These are phyloP conservation scores for Lophotis ruficrista DNA, from an alignment of 2,113 vertebrate species.

Conservation along the genomic window DNA sequence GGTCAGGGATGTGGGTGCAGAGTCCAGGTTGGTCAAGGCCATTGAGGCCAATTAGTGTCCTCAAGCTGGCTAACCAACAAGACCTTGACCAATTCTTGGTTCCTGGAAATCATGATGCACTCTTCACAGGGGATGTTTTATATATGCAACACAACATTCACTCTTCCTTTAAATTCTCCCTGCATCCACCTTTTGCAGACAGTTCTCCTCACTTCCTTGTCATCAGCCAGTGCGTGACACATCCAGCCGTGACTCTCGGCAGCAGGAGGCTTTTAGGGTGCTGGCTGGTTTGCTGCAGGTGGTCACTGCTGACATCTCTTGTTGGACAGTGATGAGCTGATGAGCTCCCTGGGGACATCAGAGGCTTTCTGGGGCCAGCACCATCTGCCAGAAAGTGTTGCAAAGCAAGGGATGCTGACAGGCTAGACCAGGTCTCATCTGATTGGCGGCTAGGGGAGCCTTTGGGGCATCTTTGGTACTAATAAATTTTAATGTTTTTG, in stretches of 20 bases:
- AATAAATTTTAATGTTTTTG: not conserved
- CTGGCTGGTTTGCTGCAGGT: not conserved
- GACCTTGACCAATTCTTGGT: not conserved
- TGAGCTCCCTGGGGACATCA: not conserved
- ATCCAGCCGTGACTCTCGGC: not conserved
- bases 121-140: not conserved
- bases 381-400: not conserved
- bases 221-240: not conserved
- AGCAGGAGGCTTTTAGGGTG: not conserved
- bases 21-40: not conserved
- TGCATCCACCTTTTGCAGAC: not conserved
- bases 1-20: no score
- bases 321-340: not conserved
- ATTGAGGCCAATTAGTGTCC: not conserved
- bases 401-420: not conserved
- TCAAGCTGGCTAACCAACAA: not conserved
- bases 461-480: not conserved
- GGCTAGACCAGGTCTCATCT: not conserved
- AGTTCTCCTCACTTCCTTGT: not conserved
- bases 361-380: not conserved
- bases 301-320: not conserved
- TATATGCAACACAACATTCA: not conserved
- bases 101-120: not conserved
- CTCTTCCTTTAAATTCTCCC: not conserved
- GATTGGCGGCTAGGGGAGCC: rapidly evolving